phyloP scores from a whole-genome alignment of 2,888 invertebrate species.

The Calameuta pallipes region DNA sequence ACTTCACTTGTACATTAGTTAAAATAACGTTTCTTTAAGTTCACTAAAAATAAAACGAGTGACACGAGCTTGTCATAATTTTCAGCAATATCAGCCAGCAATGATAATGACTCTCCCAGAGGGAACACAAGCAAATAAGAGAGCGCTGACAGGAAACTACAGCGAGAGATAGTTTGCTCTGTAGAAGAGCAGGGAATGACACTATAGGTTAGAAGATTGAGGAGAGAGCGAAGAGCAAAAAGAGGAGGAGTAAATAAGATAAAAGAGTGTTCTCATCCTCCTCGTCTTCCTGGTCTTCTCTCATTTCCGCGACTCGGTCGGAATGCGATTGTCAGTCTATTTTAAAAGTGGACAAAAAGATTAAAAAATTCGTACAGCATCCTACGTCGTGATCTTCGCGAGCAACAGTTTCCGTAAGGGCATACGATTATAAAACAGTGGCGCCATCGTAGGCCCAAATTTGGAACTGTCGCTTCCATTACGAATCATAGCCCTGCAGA shows the following conservation, averaged over 20 bases:
- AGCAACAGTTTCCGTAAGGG: neutral
- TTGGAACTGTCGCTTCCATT: neutral
- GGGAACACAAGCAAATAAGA: neutral
- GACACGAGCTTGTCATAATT: neutral
- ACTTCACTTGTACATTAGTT: too few species aligned
- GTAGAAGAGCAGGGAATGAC: neutral
- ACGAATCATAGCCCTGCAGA: neutral
- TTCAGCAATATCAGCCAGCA: neutral
- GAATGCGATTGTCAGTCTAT: neutral
- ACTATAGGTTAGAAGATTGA: neutral
- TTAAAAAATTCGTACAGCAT: neutral
- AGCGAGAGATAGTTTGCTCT: neutral
- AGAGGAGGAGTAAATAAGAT: neutral
- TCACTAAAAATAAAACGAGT: neutral
- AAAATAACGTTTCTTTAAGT: neutral
- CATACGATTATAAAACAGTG: neutral
- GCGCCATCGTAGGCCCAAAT: neutral
- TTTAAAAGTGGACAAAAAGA: neutral
- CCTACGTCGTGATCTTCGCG: neutral
- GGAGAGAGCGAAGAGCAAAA: neutral
- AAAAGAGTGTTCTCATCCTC: neutral
- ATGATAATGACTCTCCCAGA: neutral
- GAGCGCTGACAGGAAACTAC: neutral
- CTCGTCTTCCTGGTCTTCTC: neutral
- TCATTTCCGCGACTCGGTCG: neutral